Evolutionary conservation across 2,797 vertebrate species (phyloP), one percentile per base, ranked within the genome.

Genomic region (Etheostoma nigrum): DNA sequence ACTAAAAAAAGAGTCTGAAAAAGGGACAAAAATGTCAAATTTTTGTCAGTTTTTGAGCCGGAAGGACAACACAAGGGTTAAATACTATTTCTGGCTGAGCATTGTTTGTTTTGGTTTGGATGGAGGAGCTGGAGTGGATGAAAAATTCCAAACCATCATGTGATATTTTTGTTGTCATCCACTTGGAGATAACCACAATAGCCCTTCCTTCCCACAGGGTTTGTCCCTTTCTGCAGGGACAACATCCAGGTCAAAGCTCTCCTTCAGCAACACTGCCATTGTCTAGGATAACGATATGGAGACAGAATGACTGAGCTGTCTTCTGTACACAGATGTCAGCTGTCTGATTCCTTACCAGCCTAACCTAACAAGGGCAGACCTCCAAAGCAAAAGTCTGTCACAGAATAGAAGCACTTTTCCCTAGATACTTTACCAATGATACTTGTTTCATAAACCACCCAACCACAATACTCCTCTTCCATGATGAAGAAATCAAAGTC

Each of bases 81-180:
- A 30, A 30, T 30, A 40, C 82, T 93, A 90, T 95, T 93, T 92
- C 59, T 86, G 89, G 70, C 78, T 57, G 40, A 40, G 60, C 6
- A 45, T 71, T 93, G 92, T 94, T 93, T 92, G 64, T 72, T 93
- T 92, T 90, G 87, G 84, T 90, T 86, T 86, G 70, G 75, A 83
- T 74, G 57, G 49, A 76, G 65, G 15, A 89, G 70, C 74, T 55
- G 68, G 36, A 55, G 69, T 49, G 44, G 65, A 66, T 65, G 73
- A 89, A 84, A 90, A 86, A 73, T 70, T 81, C 79, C 61, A 66
- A 65, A 86, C 85, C 72, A 82, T 83, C 72, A 83, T 74, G 57
- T 67, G 81, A 88, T 90, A 90, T 92, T 94, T 91, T 86, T 79
- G 60, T 76, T 84, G 59, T 83, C 82, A 69, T 85, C 78, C 72